Percentiles rank a stretch among this genome's conserved stretches.
phyloP scores from a whole-genome alignment of 2,797 vertebrate genomes.

The Ctenochaetus hawaiiensis region DNA sequence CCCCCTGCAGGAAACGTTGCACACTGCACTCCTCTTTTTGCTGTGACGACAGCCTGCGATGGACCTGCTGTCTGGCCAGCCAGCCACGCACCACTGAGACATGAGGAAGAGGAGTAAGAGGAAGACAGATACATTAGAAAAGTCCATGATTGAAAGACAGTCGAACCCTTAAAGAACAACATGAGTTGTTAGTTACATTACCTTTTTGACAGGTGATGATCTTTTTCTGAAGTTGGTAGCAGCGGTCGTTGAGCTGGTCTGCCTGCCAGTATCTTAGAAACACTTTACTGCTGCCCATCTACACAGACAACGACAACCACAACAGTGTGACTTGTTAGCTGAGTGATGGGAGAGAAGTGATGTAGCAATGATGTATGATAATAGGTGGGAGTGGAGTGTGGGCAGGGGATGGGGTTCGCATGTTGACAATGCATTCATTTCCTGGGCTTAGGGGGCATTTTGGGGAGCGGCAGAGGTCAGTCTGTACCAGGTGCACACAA shows the following conservation, averaged over 20 bases:
- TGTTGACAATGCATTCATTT: slow-evolving; percentile 56
- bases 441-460: slow-evolving; percentile 41
- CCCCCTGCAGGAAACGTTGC: slow-evolving; percentile 93
- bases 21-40: slow-evolving; percentile 87
- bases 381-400: slow-evolving; percentile 66
- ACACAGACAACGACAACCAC: slow-evolving; percentile 48
- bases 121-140: slow-evolving; percentile 26
- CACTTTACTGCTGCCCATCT: slow-evolving; percentile 94
- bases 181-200: slow-evolving; percentile 70
- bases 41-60: slow-evolving; percentile 80
- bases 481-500: slow-evolving; percentile 60
- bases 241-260: slow-evolving; percentile 93
- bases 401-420: slow-evolving; percentile 43
- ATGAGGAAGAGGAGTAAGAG: slow-evolving; percentile 13
- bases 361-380: slow-evolving; percentile 57
- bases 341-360: slow-evolving; percentile 35
- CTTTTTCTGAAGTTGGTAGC: slow-evolving; percentile 92
- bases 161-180: not conserved
- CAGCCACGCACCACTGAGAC: slow-evolving; percentile 91
- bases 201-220: slow-evolving; percentile 97
- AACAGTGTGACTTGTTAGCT: slow-evolving; percentile 44
- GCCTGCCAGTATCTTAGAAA: slow-evolving; percentile 96
- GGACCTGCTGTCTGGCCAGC: slow-evolving; percentile 88
- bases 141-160: slow-evolving; percentile 7
- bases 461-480: slow-evolving; percentile 43